These are phyloP conservation scores for Rousettus leschenaultii DNA, from an alignment of 2,113 vertebrate species.

Conservation along the genomic window DNA sequence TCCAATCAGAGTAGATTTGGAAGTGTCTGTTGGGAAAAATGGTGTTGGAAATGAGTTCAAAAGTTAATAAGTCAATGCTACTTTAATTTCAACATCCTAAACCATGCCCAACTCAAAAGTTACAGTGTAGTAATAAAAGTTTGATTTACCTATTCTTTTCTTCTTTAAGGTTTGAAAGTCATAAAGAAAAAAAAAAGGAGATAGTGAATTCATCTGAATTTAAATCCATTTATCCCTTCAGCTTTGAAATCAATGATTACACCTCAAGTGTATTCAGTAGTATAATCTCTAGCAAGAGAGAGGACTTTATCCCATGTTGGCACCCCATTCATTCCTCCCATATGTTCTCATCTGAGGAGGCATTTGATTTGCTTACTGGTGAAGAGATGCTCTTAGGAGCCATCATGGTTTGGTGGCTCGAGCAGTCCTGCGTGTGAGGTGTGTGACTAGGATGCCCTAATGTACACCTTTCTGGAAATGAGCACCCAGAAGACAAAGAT, in stretches of 20 bases:
- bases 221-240: neutral
- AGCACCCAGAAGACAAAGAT: neutral
- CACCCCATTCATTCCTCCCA: neutral
- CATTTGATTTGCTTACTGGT: neutral
- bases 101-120: neutral
- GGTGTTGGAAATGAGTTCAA: neutral
- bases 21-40: neutral
- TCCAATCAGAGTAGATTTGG: neutral
- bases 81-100: neutral
- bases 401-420: neutral
- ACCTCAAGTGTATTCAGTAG: neutral
- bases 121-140: neutral
- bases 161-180: neutral
- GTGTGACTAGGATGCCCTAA: neutral
- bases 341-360: neutral
- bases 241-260: neutral
- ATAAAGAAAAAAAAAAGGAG: neutral
- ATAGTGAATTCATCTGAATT: neutral
- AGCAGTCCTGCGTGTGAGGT: neutral
- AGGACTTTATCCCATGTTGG: neutral
- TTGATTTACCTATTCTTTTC: neutral
- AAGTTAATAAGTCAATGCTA: neutral
- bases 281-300: neutral
- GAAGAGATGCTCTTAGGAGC: neutral
- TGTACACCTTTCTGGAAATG: neutral